Evolutionary conservation across 2,888 invertebrate genomes (phyloP).

Genomic region (Cremastinae sp.): DNA sequence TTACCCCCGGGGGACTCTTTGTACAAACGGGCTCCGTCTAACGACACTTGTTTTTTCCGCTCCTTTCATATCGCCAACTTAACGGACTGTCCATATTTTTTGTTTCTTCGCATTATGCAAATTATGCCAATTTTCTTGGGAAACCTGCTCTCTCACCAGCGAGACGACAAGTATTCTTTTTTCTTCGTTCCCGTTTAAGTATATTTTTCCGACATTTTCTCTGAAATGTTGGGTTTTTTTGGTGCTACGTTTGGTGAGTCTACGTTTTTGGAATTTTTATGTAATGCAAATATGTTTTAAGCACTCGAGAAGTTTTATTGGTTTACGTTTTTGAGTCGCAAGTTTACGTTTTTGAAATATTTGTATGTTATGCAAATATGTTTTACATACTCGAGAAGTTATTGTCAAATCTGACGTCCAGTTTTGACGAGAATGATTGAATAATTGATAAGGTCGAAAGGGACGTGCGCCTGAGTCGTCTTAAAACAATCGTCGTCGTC

Average conservation of each 20-base stretch:
- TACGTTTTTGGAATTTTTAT: too few species aligned
- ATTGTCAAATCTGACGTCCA: too few species aligned
- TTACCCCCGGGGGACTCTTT: conserved; percentile 30
- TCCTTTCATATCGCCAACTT: conserved; percentile 4
- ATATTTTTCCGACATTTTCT: background rate
- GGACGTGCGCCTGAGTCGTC: background rate
- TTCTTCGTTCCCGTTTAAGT: background rate
- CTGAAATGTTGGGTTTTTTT: background rate
- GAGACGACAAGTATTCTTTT: background rate
- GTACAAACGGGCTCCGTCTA: conserved; percentile 25
- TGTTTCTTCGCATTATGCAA: conserved; percentile 31
- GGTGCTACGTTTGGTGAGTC: too few species aligned
- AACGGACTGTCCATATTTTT: conserved; percentile 9
- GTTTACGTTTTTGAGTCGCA: too few species aligned
- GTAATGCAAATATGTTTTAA: too few species aligned
- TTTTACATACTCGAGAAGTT: background rate
- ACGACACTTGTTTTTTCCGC: conserved; percentile 22
- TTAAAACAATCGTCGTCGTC: conserved; percentile 8
- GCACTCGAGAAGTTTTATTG: too few species aligned
- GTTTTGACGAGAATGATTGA: background rate
- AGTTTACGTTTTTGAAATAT: too few species aligned
- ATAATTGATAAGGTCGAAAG: background rate
- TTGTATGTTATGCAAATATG: background rate
- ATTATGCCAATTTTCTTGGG: conserved; percentile 50
- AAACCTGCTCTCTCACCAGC: conserved; percentile 1